phyloP scores from a whole-genome alignment of 2,888 invertebrate genomes.

The Mesorhabditis belari region DNA sequence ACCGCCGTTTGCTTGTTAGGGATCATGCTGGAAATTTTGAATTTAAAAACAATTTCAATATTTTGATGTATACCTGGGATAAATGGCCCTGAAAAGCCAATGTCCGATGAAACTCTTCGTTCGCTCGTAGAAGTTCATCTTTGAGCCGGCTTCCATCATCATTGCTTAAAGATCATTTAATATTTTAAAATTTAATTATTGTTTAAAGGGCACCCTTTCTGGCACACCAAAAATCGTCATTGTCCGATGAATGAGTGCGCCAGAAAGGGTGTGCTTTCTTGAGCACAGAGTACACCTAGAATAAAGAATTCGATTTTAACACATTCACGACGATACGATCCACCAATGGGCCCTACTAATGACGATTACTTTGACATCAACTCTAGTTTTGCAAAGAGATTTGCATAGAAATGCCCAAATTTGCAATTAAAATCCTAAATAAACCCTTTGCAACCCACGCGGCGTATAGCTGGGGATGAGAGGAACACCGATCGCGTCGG shows the following conservation, averaged over 20 bases:
- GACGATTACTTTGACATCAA: neutral
- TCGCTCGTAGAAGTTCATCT: conserved; percentile 32
- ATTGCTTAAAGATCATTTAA: conserved; percentile 16
- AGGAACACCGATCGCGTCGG: conserved; percentile 32
- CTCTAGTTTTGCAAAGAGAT: neutral
- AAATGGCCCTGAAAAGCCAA: conserved; percentile 8
- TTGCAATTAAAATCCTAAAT: neutral
- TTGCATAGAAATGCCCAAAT: neutral
- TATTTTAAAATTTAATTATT: neutral
- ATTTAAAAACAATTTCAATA: neutral
- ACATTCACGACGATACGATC: too few species aligned
- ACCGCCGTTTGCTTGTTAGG: conserved; percentile 19
- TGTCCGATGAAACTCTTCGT: conserved; percentile 36
- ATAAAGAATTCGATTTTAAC: too few species aligned
- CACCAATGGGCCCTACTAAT: neutral
- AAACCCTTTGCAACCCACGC: conserved; percentile 8
- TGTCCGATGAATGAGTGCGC: too few species aligned
- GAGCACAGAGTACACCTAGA: too few species aligned
- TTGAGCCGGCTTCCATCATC: conserved; percentile 34
- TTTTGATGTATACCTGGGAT: conserved; percentile 2
- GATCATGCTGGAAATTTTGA: conserved; percentile 14
- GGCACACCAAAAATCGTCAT: too few species aligned
- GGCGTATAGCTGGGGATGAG: conserved; percentile 35
- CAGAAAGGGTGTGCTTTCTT: too few species aligned
- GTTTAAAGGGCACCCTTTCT: too few species aligned